A percentile compares a stretch with the other conserved stretches of the same genome.
phyloP scores from a whole-genome alignment of 1,140 invertebrate species.

The Pemphigus obesinymphae region DNA sequence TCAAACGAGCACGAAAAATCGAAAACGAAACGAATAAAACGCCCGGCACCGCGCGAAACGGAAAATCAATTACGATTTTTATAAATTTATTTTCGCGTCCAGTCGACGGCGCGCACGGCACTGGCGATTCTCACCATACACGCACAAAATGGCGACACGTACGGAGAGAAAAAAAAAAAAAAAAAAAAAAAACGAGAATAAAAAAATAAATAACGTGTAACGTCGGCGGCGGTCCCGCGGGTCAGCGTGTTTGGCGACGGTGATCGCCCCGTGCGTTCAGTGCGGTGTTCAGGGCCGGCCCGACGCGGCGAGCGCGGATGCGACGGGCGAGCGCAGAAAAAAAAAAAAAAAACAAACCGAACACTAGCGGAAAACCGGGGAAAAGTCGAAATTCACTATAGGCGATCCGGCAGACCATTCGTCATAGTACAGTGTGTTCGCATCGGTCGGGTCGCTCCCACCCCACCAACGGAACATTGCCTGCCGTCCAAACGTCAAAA shows the following conservation, averaged over 20 bases:
- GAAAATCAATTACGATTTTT: too few relatives aligned
- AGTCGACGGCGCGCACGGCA: not conserved
- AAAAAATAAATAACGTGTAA: constrained; percentile 8
- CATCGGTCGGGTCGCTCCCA: constrained; percentile 39
- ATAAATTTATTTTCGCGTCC: too few relatives aligned
- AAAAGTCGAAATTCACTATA: constrained; percentile 40
- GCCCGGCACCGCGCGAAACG: too few relatives aligned
- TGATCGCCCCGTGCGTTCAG: not conserved
- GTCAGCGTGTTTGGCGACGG: too few relatives aligned
- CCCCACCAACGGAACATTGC: constrained; percentile 35
- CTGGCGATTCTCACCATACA: too few relatives aligned
- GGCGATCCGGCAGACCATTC: constrained; percentile 38
- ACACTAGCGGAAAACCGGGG: constrained; percentile 38
- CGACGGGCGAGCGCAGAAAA: constrained; percentile 16
- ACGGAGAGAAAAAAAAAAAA: constrained; percentile 12
- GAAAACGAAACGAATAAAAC: too few relatives aligned
- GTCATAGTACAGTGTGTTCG: constrained; percentile 40
- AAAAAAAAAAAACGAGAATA: constrained; percentile 10
- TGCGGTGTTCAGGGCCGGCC: constrained; percentile 13
- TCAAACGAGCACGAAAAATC: too few relatives aligned
- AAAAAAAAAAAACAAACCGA: constrained; percentile 37
- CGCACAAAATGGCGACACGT: constrained; percentile 39
- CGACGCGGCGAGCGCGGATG: not conserved
- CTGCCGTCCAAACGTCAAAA: constrained; percentile 19
- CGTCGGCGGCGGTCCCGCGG: not conserved